A percentile compares a stretch with the other conserved stretches of the same genome.
These are phyloP conservation scores for Agrochola circellaris DNA, from an alignment of 2,888 invertebrate genomes.

Conservation along the genomic window DNA sequence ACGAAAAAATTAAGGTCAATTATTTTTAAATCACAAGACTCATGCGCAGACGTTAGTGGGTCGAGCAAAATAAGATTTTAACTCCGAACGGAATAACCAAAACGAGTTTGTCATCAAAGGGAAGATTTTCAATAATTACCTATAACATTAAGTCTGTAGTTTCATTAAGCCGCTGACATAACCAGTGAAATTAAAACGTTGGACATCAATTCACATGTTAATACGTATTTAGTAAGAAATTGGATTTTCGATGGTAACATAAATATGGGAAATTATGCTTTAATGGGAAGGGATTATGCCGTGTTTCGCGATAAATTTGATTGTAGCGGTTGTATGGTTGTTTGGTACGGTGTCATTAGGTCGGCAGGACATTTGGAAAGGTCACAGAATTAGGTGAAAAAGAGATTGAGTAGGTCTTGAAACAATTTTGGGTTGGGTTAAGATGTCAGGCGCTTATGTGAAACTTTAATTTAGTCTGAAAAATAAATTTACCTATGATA, in stretches of 20 bases:
- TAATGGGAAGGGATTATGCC: conserved; percentile 45
- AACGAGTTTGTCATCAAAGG: conserved; percentile 69
- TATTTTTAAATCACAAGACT: conserved; percentile 54
- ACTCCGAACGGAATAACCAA: conserved; percentile 45
- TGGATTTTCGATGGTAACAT: conserved; percentile 53
- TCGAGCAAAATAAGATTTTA: conserved; percentile 55
- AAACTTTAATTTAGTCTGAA: not conserved
- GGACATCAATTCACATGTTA: conserved; percentile 65
- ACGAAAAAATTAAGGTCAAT: conserved; percentile 59
- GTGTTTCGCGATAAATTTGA: conserved; percentile 38
- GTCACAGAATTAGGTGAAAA: not conserved
- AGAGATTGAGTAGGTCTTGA: not conserved
- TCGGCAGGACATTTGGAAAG: conserved; percentile 15
- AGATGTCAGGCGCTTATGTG: not conserved
- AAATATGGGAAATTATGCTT: conserved; percentile 59
- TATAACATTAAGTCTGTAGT: conserved; percentile 64
- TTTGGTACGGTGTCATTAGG: conserved; percentile 35
- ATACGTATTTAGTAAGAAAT: conserved; percentile 65
- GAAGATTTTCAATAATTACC: conserved; percentile 67
- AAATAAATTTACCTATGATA: not conserved
- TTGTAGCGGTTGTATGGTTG: conserved; percentile 11
- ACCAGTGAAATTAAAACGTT: conserved; percentile 68
- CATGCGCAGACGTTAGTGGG: conserved; percentile 48
- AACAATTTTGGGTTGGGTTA: not conserved
- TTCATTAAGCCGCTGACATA: conserved; percentile 69